Conservation (phyloP, 37 sponge, comb jelly and placozoan species). For the Sycon ciliatum region DNA sequence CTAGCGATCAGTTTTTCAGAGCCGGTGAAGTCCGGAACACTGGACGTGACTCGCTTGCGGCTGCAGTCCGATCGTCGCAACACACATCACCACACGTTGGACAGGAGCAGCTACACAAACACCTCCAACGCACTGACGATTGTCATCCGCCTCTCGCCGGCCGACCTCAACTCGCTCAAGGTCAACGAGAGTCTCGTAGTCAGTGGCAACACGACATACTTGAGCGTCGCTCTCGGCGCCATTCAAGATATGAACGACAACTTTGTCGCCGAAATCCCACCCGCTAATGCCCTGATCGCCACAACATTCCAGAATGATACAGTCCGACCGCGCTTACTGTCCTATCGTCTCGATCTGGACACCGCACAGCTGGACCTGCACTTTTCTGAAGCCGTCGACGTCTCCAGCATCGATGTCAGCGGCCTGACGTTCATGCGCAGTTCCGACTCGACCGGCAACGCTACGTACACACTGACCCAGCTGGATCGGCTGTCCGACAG, state of each 20-base stretch:
- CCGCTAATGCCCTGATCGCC: conserved; percentile 26
- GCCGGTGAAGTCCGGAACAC: conserved; percentile 40
- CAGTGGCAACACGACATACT: neutral
- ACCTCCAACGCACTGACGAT: conserved; percentile 50
- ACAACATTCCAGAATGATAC: conserved; percentile 44
- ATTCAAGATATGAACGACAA: conserved; percentile 73
- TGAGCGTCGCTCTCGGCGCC: conserved; percentile 24
- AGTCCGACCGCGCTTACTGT: conserved; percentile 20
- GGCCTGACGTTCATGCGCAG: conserved; percentile 45
- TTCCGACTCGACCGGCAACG: neutral
- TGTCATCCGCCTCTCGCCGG: conserved; percentile 25
- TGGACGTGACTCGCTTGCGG: neutral
- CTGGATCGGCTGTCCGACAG: conserved; percentile 22
- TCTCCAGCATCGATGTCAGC: conserved; percentile 39
- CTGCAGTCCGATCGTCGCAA: conserved; percentile 27
- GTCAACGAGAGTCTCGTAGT: neutral
- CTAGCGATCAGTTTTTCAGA: conserved; percentile 56
- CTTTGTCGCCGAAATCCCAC: conserved; percentile 19
- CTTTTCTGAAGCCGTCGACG: conserved; percentile 59
- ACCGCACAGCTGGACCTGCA: conserved; percentile 38
- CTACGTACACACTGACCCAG: conserved; percentile 35
- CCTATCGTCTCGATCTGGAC: conserved; percentile 48
- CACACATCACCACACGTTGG: conserved; percentile 33
- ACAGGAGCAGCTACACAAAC: conserved; percentile 29
- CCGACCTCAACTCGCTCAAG: conserved; percentile 10